phyloP scores from a whole-genome alignment of 1,140 invertebrate genomes.

The Paraescarpia echinospica region DNA sequence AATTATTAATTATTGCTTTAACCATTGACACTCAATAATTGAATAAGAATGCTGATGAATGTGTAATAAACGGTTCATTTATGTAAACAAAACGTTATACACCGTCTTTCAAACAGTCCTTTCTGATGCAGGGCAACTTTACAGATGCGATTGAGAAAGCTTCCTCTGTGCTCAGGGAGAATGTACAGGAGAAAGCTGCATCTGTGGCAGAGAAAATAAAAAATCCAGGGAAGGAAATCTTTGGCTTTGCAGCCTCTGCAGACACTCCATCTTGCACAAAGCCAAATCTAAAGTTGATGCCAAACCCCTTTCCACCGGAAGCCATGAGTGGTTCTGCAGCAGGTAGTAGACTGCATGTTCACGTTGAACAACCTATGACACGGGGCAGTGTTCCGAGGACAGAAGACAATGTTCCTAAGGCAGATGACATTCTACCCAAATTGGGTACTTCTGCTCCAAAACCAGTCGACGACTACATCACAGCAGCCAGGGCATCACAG shows the following conservation, averaged over 20 bases:
- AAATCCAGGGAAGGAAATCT: constrained; percentile 6
- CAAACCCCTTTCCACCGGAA: not conserved
- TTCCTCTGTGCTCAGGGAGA: not conserved
- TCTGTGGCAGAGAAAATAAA: constrained; percentile 9
- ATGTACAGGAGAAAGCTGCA: not conserved
- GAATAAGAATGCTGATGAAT: not conserved
- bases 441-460: not conserved
- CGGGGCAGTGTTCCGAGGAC: not conserved
- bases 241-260: not conserved
- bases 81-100: not conserved
- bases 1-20: not conserved
- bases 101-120: not conserved
- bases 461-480: not conserved
- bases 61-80: not conserved
- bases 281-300: not conserved
- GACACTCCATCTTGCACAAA: not conserved
- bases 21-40: not conserved
- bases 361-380: not conserved
- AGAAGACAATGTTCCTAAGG: not conserved
- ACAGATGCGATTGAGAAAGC: not conserved
- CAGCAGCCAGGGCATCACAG: not conserved
- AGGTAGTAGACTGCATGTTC: not conserved
- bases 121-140: not conserved
- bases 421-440: not conserved
- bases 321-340: not conserved